Conservation (phyloP, 2,113 vertebrate genomes). For the Drymodes brunneopygia region DNA sequence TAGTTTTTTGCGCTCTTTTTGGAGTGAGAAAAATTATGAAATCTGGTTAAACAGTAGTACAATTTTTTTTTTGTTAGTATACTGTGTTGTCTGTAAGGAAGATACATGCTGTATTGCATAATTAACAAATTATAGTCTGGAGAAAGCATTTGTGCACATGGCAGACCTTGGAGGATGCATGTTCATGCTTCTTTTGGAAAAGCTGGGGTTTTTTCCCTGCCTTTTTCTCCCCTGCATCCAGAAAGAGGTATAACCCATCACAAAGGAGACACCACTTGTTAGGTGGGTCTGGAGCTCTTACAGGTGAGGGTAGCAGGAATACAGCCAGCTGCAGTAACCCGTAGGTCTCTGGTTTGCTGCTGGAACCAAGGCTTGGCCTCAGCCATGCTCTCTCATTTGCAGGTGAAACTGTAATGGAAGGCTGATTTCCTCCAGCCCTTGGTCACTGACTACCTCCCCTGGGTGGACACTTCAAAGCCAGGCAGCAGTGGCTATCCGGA, state of each 20-base stretch:
- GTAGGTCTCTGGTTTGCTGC: background rate
- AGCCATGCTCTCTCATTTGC: background rate
- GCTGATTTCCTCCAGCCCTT: background rate
- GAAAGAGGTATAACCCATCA: background rate
- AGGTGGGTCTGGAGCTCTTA: background rate
- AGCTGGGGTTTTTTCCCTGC: background rate
- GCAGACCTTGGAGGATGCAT: background rate
- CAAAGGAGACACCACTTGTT: background rate
- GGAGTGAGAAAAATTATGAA: background rate
- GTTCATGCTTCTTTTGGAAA: background rate
- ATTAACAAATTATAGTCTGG: background rate
- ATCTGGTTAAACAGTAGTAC: background rate
- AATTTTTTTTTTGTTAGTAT: background rate
- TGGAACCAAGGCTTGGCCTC: background rate
- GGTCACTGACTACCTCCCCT: background rate
- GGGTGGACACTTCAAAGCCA: background rate
- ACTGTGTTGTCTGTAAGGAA: background rate
- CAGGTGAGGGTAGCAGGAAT: background rate
- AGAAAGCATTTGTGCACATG: background rate
- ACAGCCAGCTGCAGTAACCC: background rate
- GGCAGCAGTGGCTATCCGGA: background rate
- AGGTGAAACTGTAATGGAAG: background rate
- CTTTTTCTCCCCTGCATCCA: fast-evolving
- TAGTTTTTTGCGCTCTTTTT: background rate
- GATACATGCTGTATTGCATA: fast-evolving